Base-by-base conservation (phyloP, 2,797 vertebrate genomes). In the Enteromius trimaculatus region DNA sequence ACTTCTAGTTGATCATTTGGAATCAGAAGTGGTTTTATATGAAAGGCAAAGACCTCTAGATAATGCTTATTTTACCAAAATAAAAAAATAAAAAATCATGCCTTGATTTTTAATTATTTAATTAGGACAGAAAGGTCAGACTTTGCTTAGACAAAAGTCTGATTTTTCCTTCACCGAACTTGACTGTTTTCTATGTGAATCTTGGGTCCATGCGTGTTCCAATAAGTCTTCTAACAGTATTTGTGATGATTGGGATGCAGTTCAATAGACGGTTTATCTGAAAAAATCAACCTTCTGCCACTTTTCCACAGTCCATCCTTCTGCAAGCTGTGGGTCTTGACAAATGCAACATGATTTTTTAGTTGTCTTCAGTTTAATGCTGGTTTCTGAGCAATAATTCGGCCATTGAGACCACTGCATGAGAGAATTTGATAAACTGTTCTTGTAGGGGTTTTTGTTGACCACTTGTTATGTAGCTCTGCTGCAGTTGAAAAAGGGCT, bases 211-310 rank as follows among this genome's bases (percentile, higher is more conserved):
- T 14, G 34, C 14, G 13, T 6, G 60, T 29, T 29, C 60, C 26
- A 62, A 6, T 29, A 65, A 14, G 6, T 64, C 29, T 64, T 31
- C 6, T 19, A 34, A 4, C 62, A 34, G 31, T 34, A 64, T 64
- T 31, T 17, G 23, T 13, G 16, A 44, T 3, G 16, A 29, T 42
- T 49, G 42, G 17, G 69, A 44, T 71, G 42, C 23, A 71, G 47
- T 49, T 72, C 44, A 72, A 49, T 7, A 49, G 68, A 47, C 7
- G 23, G 31, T 49, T 51, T 1, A 51, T 72, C 26, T 1, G 70
- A 72, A 51, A 72, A 72, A 72, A 72, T 51, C 26, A 47, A 47
- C 68, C 68, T 49, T 29, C 44, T 71, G 11, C 44, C 23, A 72
- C 69, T 72, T 72, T 72, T 71, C 44, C 14, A 49, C 23, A 7